Base-by-base conservation (phyloP, 1,140 invertebrate species). In the Brachionus angularis region DNA sequence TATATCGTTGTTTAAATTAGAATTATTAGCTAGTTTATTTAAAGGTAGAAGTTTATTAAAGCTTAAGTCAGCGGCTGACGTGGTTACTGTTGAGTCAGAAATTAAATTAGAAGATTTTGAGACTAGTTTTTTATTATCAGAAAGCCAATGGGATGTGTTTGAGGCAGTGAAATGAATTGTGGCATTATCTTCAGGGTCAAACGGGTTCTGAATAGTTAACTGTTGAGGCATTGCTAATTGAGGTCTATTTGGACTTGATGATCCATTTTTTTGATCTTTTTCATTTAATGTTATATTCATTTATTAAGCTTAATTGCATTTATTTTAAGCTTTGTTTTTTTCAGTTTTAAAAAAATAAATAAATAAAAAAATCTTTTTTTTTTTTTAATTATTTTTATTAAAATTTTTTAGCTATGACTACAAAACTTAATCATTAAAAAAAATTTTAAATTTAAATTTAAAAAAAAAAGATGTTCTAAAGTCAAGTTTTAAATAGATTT, bases 101-200 rank as follows among this genome's bases (percentile, higher is more conserved):
- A 42, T 42, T 16, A 10, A 16, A 10, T 16, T 42, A 16, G 10
- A 16, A 42, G 39, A 42, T 16, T 16, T 10, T 16, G 10, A 16
- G 10, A 16, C 39, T 42, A 10, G 39, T 42, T 42, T 42, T 10
- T 42, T 18, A 21, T 8, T 47, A 36, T 31, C 27, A n/a, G 62
- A 29, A 47, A 67, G 33, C 62, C 62, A 67, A 27, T 47, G 16
- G 14, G 62, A 67, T 16, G 62, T 47, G 18, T 67, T 67, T n/a
- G 62, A 47, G 12, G 27, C 7, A 10, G 62, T 49, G 23, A 21
- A 67, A 46, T 67, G 62, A 14, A 67, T 27, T 25, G 62, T 67
- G 5, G 42, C 31, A 21, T 33, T 47, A 50, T 67, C 62, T 34
- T 67, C 47, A 5, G 62, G 62, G 47, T 67, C 62, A 25, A 67